These are phyloP conservation scores for Eumerus sabulonum DNA, from an alignment of 2,888 invertebrate genomes.

Conservation along the genomic window DNA sequence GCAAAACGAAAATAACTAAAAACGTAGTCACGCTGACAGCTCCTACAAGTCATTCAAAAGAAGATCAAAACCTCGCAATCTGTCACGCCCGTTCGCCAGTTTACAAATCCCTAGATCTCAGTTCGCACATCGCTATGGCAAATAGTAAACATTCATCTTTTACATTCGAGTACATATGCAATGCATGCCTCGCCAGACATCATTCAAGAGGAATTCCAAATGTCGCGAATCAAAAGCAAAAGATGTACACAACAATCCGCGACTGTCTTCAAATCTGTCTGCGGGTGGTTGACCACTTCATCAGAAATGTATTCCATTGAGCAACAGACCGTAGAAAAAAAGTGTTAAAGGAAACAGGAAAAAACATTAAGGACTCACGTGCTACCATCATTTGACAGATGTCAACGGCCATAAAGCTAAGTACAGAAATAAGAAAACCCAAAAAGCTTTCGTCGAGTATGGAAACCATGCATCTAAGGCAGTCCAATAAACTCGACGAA, in stretches of 20 bases:
- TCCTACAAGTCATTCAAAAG: too few relatives aligned
- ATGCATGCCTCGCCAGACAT: slow-evolving; percentile 27
- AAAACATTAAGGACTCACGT: slow-evolving; percentile 39
- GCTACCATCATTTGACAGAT: slow-evolving; percentile 43
- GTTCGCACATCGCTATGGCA: too few relatives aligned
- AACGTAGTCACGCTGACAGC: too few relatives aligned
- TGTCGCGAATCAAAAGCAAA: slow-evolving; percentile 21
- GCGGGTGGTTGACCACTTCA: background rate
- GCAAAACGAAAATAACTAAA: too few relatives aligned
- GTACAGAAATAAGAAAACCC: slow-evolving; percentile 13
- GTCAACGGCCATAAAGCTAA: slow-evolving; percentile 26
- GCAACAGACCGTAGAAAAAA: too few relatives aligned
- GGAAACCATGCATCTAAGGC: slow-evolving; percentile 6
- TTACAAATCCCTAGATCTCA: too few relatives aligned
- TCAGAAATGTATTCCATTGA: too few relatives aligned
- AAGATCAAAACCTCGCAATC: too few relatives aligned
- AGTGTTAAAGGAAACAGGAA: background rate
- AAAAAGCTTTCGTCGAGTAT: slow-evolving; percentile 60
- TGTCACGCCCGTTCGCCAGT: too few relatives aligned
- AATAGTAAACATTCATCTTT: slow-evolving; percentile 48
- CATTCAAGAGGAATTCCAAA: slow-evolving; percentile 25
- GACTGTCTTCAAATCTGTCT: too few relatives aligned
- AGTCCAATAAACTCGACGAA: slow-evolving; percentile 24
- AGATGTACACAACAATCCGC: background rate
- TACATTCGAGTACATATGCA: slow-evolving; percentile 17